Evolutionary conservation across 2,888 invertebrate species (phyloP), one percentile per base, ranked within the genome.

Genomic region (Hedya salicella): DNA sequence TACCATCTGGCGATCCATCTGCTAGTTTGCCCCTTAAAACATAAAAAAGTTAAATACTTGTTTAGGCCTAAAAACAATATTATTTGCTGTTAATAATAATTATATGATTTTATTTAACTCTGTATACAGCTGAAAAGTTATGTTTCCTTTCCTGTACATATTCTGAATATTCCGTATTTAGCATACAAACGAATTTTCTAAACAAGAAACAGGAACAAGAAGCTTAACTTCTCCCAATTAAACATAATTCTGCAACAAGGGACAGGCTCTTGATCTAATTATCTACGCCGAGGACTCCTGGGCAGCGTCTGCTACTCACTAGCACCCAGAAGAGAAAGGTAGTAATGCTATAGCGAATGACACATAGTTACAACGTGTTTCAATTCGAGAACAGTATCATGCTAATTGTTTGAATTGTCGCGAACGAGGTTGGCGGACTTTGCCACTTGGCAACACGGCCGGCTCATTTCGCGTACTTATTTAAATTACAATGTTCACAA

Each of bases 241-340:
- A 57, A 13, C 32, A 57, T 19, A 32, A 46, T 57, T 46, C 44
- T 57, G 44, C 32, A 32, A 57, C 57, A 32, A 46, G 57, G 32
- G 30, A 57, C 48, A 48, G 48, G n/a, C 44, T 13, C 44, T 32
- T 46, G n/a, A 57, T 57, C 32, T 57, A 57, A 57, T 57, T 32
- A 57, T 30, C 21, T 46, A 11, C 19, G 17, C 17, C 25, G 25
- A 25, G 5, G 25, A 25, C 25, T 25, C 3, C 25, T n/a, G 21
- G 48, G 13, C n/a, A 5, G 6, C 48, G 36, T 48, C 9, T 48
- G 46, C 2, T 48, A 11, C 9, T 16, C 32, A 0, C 8, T 16
- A 17, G 3, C 5, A 1, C 14, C 17, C 4, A 32, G 30, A 50
- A 17, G 36, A 17, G 30, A 13, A 52, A 36, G 17, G 36, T 13